Evolutionary conservation across 30 jellyfish, hydroid and myxozoan species (phyloP).

Genomic region (Chrysaora quinquecirrha): DNA sequence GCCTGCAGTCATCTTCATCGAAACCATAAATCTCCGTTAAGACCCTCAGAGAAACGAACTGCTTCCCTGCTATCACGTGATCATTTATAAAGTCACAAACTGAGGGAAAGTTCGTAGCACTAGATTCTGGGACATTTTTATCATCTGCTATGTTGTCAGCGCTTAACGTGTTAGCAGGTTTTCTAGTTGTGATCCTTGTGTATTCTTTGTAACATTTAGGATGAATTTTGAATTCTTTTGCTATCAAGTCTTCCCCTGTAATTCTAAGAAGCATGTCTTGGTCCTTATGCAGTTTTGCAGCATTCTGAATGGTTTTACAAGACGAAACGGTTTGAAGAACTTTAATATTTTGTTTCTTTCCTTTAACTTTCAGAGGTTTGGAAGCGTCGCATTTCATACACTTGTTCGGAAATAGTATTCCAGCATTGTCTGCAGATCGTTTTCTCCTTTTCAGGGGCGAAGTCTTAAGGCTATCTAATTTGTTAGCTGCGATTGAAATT

Average conservation of each 20-base stretch:
- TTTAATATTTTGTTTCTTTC: slow-evolving; percentile 21
- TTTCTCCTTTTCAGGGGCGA: slow-evolving; percentile 45
- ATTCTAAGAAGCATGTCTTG: too few species aligned
- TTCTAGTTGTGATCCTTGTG: slow-evolving; percentile 7
- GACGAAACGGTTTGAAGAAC: slow-evolving; percentile 25
- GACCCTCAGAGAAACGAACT: too few species aligned
- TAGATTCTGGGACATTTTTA: background rate
- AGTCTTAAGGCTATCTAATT: background rate
- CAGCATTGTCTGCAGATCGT: slow-evolving; percentile 16
- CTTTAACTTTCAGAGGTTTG: too few species aligned
- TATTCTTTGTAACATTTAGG: too few species aligned
- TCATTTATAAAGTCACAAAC: background rate
- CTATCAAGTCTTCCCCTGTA: slow-evolving; percentile 40
- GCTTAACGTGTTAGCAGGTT: background rate
- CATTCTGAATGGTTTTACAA: slow-evolving; percentile 18
- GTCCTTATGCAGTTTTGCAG: slow-evolving; percentile 21
- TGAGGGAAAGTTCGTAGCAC: background rate
- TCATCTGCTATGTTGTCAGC: background rate
- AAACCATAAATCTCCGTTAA: slow-evolving; percentile 5
- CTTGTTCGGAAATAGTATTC: slow-evolving; percentile 23
- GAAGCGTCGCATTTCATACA: slow-evolving; percentile 33
- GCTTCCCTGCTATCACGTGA: background rate
- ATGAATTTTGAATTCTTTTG: slow-evolving; percentile 50
- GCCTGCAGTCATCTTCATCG: too few species aligned
- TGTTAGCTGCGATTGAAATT: background rate